Percentiles rank a stretch among this genome's conserved stretches.
Conservation (phyloP, 2,888 invertebrate species). For the Drosophila meridiana region DNA sequence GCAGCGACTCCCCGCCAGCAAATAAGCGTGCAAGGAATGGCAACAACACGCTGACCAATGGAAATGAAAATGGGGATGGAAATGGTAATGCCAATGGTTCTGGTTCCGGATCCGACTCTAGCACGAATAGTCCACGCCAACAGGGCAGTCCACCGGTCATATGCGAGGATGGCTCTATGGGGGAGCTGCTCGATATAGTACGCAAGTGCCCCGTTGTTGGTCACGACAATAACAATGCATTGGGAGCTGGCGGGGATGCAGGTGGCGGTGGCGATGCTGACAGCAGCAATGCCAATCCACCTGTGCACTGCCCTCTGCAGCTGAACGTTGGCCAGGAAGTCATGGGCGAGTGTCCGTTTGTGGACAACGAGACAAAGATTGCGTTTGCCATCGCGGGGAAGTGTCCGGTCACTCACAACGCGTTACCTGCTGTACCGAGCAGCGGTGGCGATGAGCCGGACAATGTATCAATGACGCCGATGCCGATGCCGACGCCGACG, state of each 20-base stretch:
- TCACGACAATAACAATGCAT: constrained; percentile 49
- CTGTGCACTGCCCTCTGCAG: constrained; percentile 84
- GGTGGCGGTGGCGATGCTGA: constrained; percentile 75
- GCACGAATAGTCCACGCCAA: constrained; percentile 58
- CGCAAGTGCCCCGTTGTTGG: constrained; percentile 84
- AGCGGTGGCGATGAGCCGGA: constrained; percentile 68
- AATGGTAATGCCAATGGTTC: constrained; percentile 45
- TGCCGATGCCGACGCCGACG: constrained; percentile 1
- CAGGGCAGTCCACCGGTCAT: constrained; percentile 82
- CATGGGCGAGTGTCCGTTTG: constrained; percentile 86
- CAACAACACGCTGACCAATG: constrained; percentile 48
- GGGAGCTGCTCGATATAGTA: constrained; percentile 83
- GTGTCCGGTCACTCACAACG: constrained; percentile 72
- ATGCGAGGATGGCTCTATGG: constrained; percentile 82
- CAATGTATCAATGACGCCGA: constrained; percentile 33
- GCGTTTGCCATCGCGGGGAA: constrained; percentile 72
- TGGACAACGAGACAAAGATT: constrained; percentile 84
- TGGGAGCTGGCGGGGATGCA: constrained; percentile 32
- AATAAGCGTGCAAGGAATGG: constrained; percentile 74
- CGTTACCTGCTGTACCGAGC: constrained; percentile 30
- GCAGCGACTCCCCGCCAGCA: constrained; percentile 77
- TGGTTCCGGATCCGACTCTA: constrained; percentile 53
- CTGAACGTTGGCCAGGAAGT: constrained; percentile 84
- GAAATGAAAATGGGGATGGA: constrained; percentile 50
- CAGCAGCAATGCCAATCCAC: constrained; percentile 50